Base-by-base conservation (phyloP, 2,888 invertebrate genomes). In the Hydraecia micacea region DNA sequence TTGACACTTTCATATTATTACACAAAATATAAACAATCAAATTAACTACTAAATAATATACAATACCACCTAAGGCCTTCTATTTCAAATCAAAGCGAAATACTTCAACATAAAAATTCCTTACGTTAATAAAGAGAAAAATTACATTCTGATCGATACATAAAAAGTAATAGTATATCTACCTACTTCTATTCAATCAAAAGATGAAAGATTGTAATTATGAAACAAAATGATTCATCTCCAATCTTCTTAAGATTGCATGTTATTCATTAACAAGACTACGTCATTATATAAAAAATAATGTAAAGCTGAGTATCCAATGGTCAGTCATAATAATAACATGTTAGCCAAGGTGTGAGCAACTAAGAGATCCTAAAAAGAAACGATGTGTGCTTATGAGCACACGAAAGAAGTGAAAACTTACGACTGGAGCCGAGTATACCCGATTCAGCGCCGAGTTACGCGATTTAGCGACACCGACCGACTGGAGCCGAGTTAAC, bases 201-300 rank as follows among this genome's bases (percentile, higher is more conserved):
- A 71, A 71, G 9, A 73, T 66, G 79, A 84, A 80, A 81, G 63
- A 6, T 66, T 1, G 52, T 62, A 66, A 75, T 75, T 70, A 75
- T 66, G 15, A 28, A 72, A n/a, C 78, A 46, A 82, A 76, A 75
- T 81, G 8, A 75, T 78, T 75, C 42, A 69, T 65, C 36, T 73
- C 13, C 36, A 70, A 82, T 85, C 46, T 71, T 32, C 39, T 6
- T 55, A 21, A n/a, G 55, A 76, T 86, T 72, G 73, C 62, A 72
- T 74, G 66, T 72, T 82, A 60, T 72, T 66, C 52, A 72, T 74
- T 70, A 73, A 66, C 58, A 8, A 72, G 73, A 52, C 65, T 69
- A 28, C 13, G 69, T 52, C 39, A 77, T 74, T 74, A 76, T 55
- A 72, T 71, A 72, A 68, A 73, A 55, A 15, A 55, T 74, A 52